phyloP scores from a whole-genome alignment of 2,888 invertebrate genomes.

The Endotricha flammealis region DNA sequence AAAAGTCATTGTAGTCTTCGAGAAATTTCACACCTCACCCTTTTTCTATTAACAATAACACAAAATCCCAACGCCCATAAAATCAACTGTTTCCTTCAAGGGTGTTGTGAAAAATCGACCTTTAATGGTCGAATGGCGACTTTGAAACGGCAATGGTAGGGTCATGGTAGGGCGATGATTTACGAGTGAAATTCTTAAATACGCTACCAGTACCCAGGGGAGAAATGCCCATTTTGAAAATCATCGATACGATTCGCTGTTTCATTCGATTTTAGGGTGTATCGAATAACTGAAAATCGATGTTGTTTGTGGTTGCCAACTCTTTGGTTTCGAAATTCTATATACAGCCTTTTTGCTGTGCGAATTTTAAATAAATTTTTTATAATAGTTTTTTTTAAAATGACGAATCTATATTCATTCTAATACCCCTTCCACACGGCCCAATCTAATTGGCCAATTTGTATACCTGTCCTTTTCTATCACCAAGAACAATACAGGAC shows the following conservation, averaged over 20 bases:
- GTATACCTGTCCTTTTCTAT: no score
- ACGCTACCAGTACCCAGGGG: slow-evolving; percentile 12
- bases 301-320: not conserved
- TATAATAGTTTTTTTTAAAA: no score
- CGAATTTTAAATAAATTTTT: no score
- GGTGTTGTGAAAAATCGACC: slow-evolving; percentile 67
- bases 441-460: no score
- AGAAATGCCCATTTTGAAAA: slow-evolving; percentile 16
- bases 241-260: not conserved
- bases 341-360: no score
- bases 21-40: slow-evolving; percentile 2
- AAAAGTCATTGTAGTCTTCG: slow-evolving; percentile 7
- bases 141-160: slow-evolving; percentile 40
- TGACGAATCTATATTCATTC: no score
- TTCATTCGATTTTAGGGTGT: slow-evolving; percentile 3
- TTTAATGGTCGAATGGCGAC: slow-evolving; percentile 69
- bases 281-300: slow-evolving; percentile 2
- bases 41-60: slow-evolving; percentile 21
- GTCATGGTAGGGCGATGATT: slow-evolving; percentile 41
- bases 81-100: slow-evolving; percentile 40
- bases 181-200: slow-evolving; percentile 25
- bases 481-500: no score
- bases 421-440: no score
- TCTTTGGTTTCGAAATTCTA: no score
- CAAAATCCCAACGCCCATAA: slow-evolving; percentile 29